Base-by-base conservation (phyloP, 2,888 invertebrate genomes). In the Notocelia uddmanniana region DNA sequence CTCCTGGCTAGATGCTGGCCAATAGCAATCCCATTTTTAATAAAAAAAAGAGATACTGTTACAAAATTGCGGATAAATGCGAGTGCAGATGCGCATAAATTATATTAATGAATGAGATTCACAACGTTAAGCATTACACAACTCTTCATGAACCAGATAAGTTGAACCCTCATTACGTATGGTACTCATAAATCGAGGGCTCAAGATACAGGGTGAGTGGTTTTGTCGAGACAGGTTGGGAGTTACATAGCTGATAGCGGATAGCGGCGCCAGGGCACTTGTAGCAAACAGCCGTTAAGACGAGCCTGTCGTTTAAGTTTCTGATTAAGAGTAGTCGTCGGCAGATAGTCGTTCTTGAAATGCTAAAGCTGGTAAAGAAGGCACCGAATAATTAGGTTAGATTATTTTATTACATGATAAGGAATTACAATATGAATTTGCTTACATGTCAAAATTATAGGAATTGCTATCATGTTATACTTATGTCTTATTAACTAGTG, bases 21-120 rank as follows among this genome's bases (percentile, higher is more conserved):
- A n/a, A n/a, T n/a, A n/a, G n/a, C n/a, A n/a, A n/a, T n/a, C n/a
- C n/a, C n/a, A n/a, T n/a, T n/a, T n/a, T n/a, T n/a, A n/a, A n/a
- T n/a, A n/a, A n/a, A n/a, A n/a, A n/a, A n/a, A 15, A 41, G 15
- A 45, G n/a, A 45, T n/a, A 45, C 45, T n/a, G 45, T 45, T 45
- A 45, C 45, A 45, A n/a, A 45, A 45, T n/a, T 45, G 45, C 45
- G n/a, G 45, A 45, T 45, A n/a, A 45, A 45, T 45, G 45, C 45
- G n/a, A 45, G 45, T 45, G 45, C 45, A 45, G 45, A 41, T 45
- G 45, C 45, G 45, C 45, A 45, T 45, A 45, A 45, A 45, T 45
- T 45, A 45, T 45, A 8, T n/a, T 45, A 45, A 45, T 45, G 5
- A 6, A 45, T 15, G 8, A 5, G n/a, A 45, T 45, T 45, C 45